A percentile compares a stretch with the other conserved stretches of the same genome.
Evolutionary conservation across 2,888 invertebrate genomes (phyloP).

Genomic region (Cerceris ruficornis): DNA sequence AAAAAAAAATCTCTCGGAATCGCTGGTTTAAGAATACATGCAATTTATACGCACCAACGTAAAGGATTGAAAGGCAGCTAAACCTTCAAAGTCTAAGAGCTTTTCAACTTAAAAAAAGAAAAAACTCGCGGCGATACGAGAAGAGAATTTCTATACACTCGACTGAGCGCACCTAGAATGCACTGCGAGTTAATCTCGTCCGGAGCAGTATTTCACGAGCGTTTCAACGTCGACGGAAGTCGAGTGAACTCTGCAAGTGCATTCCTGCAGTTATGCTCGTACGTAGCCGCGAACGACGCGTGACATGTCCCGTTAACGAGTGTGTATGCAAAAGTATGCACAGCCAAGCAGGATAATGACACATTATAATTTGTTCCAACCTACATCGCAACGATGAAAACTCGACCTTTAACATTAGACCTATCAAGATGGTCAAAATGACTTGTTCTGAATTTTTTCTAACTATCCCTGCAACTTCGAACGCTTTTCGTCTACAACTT

Average conservation of each 20-base stretch:
- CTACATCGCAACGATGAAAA: conserved; percentile 19
- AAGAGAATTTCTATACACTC: no score
- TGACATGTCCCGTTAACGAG: conserved; percentile 52
- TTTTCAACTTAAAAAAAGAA: no score
- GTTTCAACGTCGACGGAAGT: conserved; percentile 58
- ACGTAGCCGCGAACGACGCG: conserved; percentile 19
- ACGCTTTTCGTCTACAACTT: no score
- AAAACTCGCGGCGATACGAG: no score
- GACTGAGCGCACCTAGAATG: background rate
- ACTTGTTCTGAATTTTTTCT: no score
- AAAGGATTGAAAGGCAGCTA: no score
- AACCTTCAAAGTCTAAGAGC: no score
- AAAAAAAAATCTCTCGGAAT: no score
- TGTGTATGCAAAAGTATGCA: conserved; percentile 14
- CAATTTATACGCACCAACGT: no score
- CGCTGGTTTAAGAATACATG: no score
- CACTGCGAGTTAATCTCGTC: conserved; percentile 33
- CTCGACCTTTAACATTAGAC: background rate
- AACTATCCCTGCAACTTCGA: background rate
- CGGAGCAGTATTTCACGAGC: conserved; percentile 40
- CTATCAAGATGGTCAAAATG: no score
- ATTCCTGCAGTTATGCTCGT: conserved; percentile 49
- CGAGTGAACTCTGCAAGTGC: conserved; percentile 51
- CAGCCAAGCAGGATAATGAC: conserved; percentile 10
- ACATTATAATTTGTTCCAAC: conserved; percentile 26